Evolutionary conservation across 2,888 invertebrate genomes (phyloP).

Genomic region (Amaurobius ferox): DNA sequence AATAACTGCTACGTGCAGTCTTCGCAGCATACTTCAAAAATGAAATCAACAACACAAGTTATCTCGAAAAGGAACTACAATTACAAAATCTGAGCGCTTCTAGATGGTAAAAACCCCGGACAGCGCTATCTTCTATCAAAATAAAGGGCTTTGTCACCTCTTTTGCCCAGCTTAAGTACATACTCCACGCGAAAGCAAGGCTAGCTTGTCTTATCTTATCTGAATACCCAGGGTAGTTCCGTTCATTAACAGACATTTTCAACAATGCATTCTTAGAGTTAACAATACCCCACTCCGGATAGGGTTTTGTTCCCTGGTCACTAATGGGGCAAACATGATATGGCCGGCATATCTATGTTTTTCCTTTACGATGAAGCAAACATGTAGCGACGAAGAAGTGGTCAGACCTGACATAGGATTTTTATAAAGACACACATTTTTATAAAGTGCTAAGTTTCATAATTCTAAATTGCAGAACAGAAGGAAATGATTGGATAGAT

Average conservation of each 20-base stretch:
- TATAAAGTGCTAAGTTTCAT: too few species aligned
- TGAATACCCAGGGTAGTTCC: background rate
- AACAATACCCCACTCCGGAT: too few species aligned
- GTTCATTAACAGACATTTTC: background rate
- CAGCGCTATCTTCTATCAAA: background rate
- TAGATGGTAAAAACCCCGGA: background rate
- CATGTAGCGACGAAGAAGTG: too few species aligned
- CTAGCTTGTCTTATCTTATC: background rate
- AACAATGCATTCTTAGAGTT: background rate
- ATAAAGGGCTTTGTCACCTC: constrained; percentile 12
- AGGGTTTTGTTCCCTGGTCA: too few species aligned
- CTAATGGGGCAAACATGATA: too few species aligned
- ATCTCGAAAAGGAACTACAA: background rate
- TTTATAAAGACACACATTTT: too few species aligned
- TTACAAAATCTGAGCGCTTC: background rate
- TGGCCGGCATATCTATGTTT: too few species aligned
- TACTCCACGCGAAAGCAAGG: background rate
- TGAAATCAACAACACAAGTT: background rate
- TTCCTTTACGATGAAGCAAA: too few species aligned
- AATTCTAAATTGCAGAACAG: too few species aligned
- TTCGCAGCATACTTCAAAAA: constrained; percentile 17
- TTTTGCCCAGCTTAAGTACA: constrained; percentile 9
- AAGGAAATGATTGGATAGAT: too few species aligned
- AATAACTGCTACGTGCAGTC: constrained; percentile 23
- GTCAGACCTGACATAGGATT: too few species aligned